phyloP scores from a whole-genome alignment of 2,888 invertebrate species.

The Luperina nickerlii region DNA sequence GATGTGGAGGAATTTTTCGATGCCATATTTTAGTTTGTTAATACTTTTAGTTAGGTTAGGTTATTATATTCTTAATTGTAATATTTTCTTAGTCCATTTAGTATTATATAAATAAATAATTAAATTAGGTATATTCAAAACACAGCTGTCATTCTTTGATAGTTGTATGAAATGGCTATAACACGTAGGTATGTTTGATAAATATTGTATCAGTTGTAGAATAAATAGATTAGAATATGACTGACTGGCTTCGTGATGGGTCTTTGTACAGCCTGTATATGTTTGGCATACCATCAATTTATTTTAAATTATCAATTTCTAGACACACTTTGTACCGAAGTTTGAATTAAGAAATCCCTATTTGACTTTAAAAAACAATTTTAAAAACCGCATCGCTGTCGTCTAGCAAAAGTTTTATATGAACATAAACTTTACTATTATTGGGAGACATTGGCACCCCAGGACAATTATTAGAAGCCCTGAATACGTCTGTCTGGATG shows the following conservation, averaged over 20 bases:
- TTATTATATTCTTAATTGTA: no score
- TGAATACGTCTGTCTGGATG: constrained; percentile 19
- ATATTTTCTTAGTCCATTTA: no score
- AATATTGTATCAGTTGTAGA: background rate
- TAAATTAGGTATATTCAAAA: no score
- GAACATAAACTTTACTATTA: background rate
- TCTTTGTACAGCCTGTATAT: background rate
- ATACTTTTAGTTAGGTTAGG: no score
- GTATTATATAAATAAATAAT: no score
- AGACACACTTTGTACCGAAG: background rate
- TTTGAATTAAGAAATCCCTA: background rate
- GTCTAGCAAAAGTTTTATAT: background rate
- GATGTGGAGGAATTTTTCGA: no score
- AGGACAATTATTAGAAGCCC: constrained; percentile 1
- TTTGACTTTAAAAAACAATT: background rate
- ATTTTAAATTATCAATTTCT: background rate
- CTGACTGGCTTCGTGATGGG: background rate
- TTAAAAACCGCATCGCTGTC: background rate
- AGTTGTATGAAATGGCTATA: background rate
- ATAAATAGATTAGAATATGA: no score
- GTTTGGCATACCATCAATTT: background rate
- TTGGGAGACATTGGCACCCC: constrained; percentile 11
- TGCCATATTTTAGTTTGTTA: no score
- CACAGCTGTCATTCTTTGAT: no score
- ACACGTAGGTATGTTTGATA: no score